A percentile compares a stretch with the other conserved stretches of the same genome.
phyloP scores from a whole-genome alignment of 2,888 invertebrate species.

The Pasiphila rectangulata region DNA sequence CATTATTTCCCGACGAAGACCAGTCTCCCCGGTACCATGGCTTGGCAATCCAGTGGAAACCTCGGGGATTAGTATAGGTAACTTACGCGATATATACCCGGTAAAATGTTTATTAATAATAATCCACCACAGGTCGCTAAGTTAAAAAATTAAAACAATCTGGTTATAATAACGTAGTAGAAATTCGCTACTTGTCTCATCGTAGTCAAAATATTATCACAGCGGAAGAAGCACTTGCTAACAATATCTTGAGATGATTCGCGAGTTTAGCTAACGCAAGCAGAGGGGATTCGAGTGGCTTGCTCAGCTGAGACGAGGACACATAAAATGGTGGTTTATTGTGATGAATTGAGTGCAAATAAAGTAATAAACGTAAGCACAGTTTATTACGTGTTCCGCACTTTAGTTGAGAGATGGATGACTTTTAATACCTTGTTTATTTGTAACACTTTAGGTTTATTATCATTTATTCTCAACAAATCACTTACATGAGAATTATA shows the following conservation, averaged over 20 bases:
- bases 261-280: slow-evolving; percentile 10
- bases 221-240: slow-evolving; percentile 10
- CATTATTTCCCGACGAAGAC: no score
- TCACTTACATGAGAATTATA: no score
- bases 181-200: background rate
- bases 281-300: slow-evolving; percentile 14
- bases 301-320: slow-evolving; percentile 1
- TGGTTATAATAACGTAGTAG: background rate
- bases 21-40: no score
- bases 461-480: no score
- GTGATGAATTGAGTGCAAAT: slow-evolving; percentile 1
- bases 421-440: no score
- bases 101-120: background rate
- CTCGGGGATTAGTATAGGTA: no score
- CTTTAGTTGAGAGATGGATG: background rate
- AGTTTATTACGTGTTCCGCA: background rate
- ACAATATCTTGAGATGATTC: slow-evolving; percentile 11
- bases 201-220: slow-evolving; percentile 5
- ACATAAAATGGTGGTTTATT: slow-evolving; percentile 1
- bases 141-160: background rate
- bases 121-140: no score
- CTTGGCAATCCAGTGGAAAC: no score
- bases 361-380: background rate
- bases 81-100: no score
- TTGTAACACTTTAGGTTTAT: no score